Evolutionary conservation across 2,888 invertebrate genomes (phyloP), one percentile per base, ranked within the genome.

Genomic region (Andrena minutula): DNA sequence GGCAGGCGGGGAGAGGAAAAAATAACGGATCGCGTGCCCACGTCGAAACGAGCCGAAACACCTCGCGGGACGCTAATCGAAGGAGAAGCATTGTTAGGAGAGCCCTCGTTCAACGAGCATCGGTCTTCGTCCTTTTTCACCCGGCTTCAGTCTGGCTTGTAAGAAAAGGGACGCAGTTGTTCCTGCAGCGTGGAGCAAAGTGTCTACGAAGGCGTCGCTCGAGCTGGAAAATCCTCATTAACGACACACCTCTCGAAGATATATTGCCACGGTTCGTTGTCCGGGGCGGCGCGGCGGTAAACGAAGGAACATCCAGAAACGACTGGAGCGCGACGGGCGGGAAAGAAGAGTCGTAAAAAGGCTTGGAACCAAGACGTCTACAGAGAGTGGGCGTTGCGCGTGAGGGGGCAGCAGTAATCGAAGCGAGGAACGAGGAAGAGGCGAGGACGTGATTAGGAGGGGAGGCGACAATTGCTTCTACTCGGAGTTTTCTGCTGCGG

Each of bases 321-420:
- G 56, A 23, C 26, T 20, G 56, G 4, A 56, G 23, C 23, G 56
- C 56, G 56, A 56, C 56, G 23, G 26, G 1, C 12, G 26, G 10
- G 23, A 10, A 68, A 53, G 51, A 68, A 68, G 3, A 16, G 23
- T 20, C 20, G 32, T 23, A 53, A 35, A 68, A 58, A 56, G 20
- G 23, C 12, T 41, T 41, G 41, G 41, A 26, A 26, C 26, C 1
- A 16, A 7, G n/a, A 2, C 10, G n/a, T 35, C 8, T 58, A n/a
- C 23, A n/a, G 35, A 26, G 28, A 49, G 65, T 8, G 28, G 47
- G 47, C 49, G 41, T 41, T 23, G 20, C 32, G 23, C 61, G 64
- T 16, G 16, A 10, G 60, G 20, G 20, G 30, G 20, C 12, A n/a
- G 30, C 30, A 12, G 30, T 51, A 47, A 71, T 71, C 61, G 61